phyloP scores from a whole-genome alignment of 2,888 invertebrate species.

The Geotrupes spiniger region DNA sequence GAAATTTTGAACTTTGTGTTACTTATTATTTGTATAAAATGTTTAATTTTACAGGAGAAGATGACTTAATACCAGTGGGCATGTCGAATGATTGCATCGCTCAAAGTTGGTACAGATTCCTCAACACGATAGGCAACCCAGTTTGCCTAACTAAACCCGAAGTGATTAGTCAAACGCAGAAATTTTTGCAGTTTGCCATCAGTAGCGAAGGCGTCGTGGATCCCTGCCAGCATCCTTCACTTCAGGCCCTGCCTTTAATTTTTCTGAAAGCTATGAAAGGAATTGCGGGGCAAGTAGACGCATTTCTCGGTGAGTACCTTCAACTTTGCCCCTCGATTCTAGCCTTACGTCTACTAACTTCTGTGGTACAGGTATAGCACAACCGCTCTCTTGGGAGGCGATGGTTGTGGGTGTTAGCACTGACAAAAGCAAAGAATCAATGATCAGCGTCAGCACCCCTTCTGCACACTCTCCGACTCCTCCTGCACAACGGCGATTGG shows the following conservation, averaged over 20 bases:
- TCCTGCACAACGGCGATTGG: constrained; percentile 82
- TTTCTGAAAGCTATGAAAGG: constrained; percentile 93
- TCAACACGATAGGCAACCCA: constrained; percentile 93
- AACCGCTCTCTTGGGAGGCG: constrained; percentile 53
- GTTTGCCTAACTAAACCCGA: constrained; percentile 87
- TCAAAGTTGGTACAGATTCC: constrained; percentile 93
- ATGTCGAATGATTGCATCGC: constrained; percentile 89
- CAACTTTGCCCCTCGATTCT: too few relatives aligned
- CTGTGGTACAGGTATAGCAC: constrained; percentile 50
- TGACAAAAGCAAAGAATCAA: constrained; percentile 47
- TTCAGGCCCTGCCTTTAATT: constrained; percentile 79
- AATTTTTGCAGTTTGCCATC: constrained; percentile 77
- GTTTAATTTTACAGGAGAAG: constrained; percentile 62
- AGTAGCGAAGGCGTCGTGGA: constrained; percentile 78
- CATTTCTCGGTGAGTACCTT: constrained; percentile 81
- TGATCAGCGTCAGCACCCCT: constrained; percentile 34
- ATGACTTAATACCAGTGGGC: constrained; percentile 80
- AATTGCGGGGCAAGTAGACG: constrained; percentile 89
- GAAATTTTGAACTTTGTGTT: too few relatives aligned
- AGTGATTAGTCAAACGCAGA: constrained; percentile 68
- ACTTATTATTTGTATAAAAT: neutral
- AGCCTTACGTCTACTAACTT: constrained; percentile 14
- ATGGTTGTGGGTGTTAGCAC: constrained; percentile 47
- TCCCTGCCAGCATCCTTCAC: constrained; percentile 88
- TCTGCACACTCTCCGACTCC: constrained; percentile 73